Conservation (phyloP, 2,113 vertebrate genomes). For the Clarias gariepinus region DNA sequence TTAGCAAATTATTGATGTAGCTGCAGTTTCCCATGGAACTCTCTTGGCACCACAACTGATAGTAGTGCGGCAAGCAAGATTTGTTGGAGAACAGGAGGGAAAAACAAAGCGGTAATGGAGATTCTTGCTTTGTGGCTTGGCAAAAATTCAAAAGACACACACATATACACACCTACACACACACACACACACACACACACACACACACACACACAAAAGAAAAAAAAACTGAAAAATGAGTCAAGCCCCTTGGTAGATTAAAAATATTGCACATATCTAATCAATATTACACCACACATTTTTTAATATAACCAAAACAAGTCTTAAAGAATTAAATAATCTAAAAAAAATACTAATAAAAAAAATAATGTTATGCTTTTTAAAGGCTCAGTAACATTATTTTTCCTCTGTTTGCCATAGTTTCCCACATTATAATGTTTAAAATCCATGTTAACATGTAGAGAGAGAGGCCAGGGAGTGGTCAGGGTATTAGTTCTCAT, state of each 20-base stretch:
- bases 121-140: conserved; percentile 10
- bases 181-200: too few relatives aligned
- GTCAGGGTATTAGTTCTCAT: conserved; percentile 48
- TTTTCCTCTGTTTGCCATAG: not conserved
- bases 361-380: not conserved
- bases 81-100: not conserved
- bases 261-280: not conserved
- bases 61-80: not conserved
- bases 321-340: not conserved
- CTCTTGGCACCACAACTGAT: conserved; percentile 2
- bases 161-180: too few relatives aligned
- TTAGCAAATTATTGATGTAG: not conserved
- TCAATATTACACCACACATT: not conserved
- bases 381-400: not conserved
- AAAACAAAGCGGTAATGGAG: not conserved
- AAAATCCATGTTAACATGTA: conserved; percentile 24
- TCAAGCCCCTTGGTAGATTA: not conserved
- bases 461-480: not conserved
- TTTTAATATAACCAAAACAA: not conserved
- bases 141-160: not conserved
- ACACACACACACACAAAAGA: too few relatives aligned
- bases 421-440: not conserved
- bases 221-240: not conserved
- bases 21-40: not conserved
- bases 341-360: not conserved